Conservation (phyloP, 2,113 vertebrate genomes). For the Psilopogon haemacephalus region DNA sequence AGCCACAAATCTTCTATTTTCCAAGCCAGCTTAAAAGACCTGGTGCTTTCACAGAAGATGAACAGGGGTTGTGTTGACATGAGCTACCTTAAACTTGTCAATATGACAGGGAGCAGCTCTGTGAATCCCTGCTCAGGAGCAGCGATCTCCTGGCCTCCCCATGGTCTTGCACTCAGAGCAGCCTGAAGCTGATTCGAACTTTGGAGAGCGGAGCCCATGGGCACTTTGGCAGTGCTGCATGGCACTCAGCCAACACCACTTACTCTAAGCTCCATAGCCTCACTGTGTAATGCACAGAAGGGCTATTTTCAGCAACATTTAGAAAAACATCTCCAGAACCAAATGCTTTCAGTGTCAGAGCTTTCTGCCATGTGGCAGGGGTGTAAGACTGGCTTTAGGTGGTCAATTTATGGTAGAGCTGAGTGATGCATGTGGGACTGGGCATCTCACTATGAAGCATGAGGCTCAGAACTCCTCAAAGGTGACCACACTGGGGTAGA, state of each 20-base stretch:
- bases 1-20: background rate
- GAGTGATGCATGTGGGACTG: fast-evolving
- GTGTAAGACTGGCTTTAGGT: background rate
- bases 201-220: slow-evolving; percentile 35
- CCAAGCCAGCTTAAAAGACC: background rate
- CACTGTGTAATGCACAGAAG: slow-evolving; percentile 7
- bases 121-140: background rate
- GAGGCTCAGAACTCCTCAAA: background rate
- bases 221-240: slow-evolving; percentile 33
- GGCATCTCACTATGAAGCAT: fast-evolving
- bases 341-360: background rate
- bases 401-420: background rate
- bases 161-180: background rate
- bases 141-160: background rate
- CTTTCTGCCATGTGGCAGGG: background rate
- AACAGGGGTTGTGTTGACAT: background rate
- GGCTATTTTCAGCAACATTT: background rate
- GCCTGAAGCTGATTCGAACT: slow-evolving; percentile 50
- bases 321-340: background rate
- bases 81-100: background rate
- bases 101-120: background rate
- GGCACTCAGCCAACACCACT: slow-evolving; percentile 36
- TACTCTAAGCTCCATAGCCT: slow-evolving; percentile 7
- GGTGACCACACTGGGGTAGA: background rate
- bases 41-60: background rate